Evolutionary conservation across 2,113 vertebrate species (phyloP).

Genomic region (Asarcornis scutulata): DNA sequence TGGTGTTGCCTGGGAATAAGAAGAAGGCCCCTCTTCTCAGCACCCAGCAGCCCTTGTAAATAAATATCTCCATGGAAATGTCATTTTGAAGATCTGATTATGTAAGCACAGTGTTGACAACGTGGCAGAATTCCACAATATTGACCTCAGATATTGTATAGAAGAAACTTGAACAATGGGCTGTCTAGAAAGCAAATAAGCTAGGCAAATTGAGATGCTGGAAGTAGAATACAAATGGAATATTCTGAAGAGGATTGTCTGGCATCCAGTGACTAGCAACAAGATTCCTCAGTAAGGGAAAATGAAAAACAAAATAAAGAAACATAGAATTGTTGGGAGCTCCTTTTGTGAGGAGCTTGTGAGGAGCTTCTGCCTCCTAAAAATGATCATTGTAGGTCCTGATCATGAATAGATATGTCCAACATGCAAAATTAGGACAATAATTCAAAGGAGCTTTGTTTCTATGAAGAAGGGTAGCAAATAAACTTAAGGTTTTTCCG

Average conservation of each 20-base stretch:
- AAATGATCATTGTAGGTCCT: not conserved
- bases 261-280: not conserved
- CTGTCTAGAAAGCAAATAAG: not conserved
- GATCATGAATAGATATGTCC: not conserved
- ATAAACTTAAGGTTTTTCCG: not conserved
- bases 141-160: not conserved
- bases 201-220: not conserved
- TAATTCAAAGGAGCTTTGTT: not conserved
- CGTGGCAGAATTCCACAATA: not conserved
- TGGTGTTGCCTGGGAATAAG: not conserved
- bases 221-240: not conserved
- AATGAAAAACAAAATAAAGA: not conserved
- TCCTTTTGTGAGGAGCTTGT: not conserved
- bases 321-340: not conserved
- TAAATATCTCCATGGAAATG: not conserved
- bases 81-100: not conserved
- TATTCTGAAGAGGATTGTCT: not conserved
- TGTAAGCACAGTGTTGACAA: not conserved
- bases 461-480: not conserved
- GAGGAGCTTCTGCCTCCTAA: not conserved
- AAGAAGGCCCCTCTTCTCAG: not conserved
- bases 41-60: not conserved
- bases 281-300: not conserved
- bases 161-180: rapidly evolving
- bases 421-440: not conserved